Evolutionary conservation across 2,113 vertebrate genomes (phyloP), one percentile per base, ranked within the genome.

Genomic region (Ictalurus punctatus): DNA sequence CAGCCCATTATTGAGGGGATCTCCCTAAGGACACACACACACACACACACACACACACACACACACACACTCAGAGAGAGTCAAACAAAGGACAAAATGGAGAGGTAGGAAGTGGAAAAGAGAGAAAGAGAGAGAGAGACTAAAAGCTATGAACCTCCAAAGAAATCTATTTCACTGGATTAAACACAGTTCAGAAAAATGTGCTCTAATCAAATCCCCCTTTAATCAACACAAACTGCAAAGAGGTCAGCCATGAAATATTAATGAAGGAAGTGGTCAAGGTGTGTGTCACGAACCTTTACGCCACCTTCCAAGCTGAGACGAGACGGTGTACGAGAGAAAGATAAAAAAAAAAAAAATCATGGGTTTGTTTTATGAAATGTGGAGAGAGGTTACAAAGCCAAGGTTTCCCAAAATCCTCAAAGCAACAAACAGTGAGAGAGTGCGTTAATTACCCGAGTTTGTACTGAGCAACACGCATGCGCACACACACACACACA

Each of bases 1-100:
- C 65, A 88, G 61, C 80, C 91, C 71, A 91, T 87, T 91, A 91
- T 85, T 71, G 81, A 88, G 89, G 87, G 89, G 90, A 90, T 89
- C 79, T 90, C 91, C 89, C 90, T 65, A 87, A 61, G 85, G 92
- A 76, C 86, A 85, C 84, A 92, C 78, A 84, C 67, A 88, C 74
- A 56, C 74, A 67, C 82, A 87, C 40, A 44, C 82, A 92, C 82
- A 84, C 59, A 88, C 83, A 56, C 67, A 67, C 85, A 81, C 59
- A 59, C 79, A 82, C 16, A 90, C 87, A 85, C 90, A 85, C 7
- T 67, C 63, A 8, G 84, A 74, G 74, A 90, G 80, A 89, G 90
- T 86, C 86, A 92, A 81, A 85, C 61, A 90, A 81, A 89, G 90
- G 85, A 87, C 69, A 84, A 87, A 74, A 89, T 89, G 87, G 86